Conservation (phyloP, 2,888 invertebrate genomes). For the Phasia obesa region DNA sequence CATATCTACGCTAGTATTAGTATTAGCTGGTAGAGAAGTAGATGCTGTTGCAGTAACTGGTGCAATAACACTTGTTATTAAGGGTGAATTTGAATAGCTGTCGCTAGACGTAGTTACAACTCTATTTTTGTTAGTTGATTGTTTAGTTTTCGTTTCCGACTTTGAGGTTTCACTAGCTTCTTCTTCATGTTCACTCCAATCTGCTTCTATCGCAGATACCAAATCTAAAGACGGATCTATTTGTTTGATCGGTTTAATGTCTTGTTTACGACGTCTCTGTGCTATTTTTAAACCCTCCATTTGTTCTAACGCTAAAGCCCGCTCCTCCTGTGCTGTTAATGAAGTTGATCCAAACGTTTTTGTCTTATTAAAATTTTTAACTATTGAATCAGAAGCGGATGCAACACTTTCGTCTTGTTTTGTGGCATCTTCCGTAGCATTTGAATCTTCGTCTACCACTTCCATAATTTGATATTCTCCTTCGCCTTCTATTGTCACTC, state of each 20-base stretch:
- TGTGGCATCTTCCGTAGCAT: constrained; percentile 24
- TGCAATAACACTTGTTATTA: constrained; percentile 67
- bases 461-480: constrained; percentile 81
- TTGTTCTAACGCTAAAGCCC: constrained; percentile 81
- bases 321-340: constrained; percentile 76
- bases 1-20: background rate
- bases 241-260: constrained; percentile 70
- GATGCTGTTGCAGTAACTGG: constrained; percentile 3
- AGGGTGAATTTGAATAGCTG: constrained; percentile 44
- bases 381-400: background rate
- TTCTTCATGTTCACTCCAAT: constrained; percentile 81
- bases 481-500: constrained; percentile 81
- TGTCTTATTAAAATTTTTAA: constrained; percentile 22
- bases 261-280: constrained; percentile 75
- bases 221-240: constrained; percentile 74
- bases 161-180: constrained; percentile 49
- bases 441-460: constrained; percentile 76
- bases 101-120: constrained; percentile 36
- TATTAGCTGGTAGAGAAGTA: background rate
- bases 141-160: constrained; percentile 23
- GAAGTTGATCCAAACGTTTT: constrained; percentile 46
- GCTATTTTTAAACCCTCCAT: constrained; percentile 75
- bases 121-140: background rate
- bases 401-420: background rate
- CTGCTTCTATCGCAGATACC: constrained; percentile 78